Percentiles rank a stretch among this genome's conserved stretches.
phyloP scores from a whole-genome alignment of 2,797 vertebrate species.

The Melopsittacus undulatus region DNA sequence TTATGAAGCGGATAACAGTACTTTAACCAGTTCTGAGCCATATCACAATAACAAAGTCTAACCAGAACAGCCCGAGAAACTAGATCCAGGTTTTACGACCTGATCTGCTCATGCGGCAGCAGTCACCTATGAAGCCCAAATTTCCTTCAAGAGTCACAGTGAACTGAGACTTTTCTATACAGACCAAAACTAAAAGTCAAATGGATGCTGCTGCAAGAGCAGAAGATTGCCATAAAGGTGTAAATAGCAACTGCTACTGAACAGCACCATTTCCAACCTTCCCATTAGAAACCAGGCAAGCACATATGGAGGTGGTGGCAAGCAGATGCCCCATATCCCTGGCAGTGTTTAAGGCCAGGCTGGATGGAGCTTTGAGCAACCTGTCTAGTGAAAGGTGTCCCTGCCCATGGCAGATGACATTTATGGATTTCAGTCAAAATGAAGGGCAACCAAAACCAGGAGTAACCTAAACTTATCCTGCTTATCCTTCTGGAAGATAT shows the following conservation, averaged over 20 bases:
- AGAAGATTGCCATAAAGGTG: not conserved
- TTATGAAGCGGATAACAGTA: not conserved
- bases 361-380: not conserved
- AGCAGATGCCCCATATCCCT: not conserved
- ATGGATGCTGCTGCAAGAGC: not conserved
- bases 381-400: not conserved
- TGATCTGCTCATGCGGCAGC: not conserved
- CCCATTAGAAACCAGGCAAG: not conserved
- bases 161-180: not conserved
- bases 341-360: not conserved
- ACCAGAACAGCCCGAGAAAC: slow-evolving; percentile 3
- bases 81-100: not conserved
- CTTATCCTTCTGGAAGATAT: not conserved
- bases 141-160: not conserved
- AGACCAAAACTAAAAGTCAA: not conserved
- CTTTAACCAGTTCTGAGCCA: not conserved
- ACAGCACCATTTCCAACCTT: not conserved
- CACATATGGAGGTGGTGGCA: not conserved
- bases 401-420: not conserved
- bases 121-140: not conserved
- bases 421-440: not conserved
- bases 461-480: not conserved
- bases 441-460: not conserved
- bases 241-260: not conserved
- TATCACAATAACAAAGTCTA: not conserved